A percentile compares a stretch with the other conserved stretches of the same genome.
Conservation (phyloP, 2,797 vertebrate species). For the Smutsia gigantea region DNA sequence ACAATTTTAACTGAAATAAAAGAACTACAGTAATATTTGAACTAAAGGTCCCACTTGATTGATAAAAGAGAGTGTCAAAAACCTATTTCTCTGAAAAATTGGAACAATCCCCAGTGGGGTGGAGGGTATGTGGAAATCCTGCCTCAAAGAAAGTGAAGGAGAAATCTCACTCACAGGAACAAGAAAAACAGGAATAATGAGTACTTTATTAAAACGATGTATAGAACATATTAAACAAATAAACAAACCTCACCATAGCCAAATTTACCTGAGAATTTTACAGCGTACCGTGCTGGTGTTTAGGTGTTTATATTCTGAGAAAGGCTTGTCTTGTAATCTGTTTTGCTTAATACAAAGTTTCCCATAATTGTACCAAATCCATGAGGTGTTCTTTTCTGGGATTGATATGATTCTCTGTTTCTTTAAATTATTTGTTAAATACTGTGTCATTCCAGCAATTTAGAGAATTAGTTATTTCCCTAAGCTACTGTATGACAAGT, state of each 20-base stretch:
- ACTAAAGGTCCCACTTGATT: neutral
- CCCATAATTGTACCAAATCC: neutral
- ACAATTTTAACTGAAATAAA: constrained; percentile 23
- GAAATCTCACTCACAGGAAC: neutral
- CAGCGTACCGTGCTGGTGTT: neutral
- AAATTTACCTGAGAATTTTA: constrained; percentile 12
- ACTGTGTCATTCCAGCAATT: neutral
- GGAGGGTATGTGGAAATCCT: neutral
- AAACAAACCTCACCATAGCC: neutral
- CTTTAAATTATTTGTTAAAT: neutral
- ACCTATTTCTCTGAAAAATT: constrained; percentile 59
- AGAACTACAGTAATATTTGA: constrained; percentile 52
- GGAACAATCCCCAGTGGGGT: neutral
- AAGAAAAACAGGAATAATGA: neutral
- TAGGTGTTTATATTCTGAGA: neutral
- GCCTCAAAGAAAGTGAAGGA: neutral
- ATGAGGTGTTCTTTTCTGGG: neutral
- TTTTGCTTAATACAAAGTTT: neutral
- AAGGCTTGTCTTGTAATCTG: neutral
- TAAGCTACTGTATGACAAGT: neutral
- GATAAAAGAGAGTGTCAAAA: constrained; percentile 42
- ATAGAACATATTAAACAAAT: neutral
- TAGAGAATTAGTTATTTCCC: neutral
- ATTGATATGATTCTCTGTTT: neutral
- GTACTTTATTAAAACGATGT: neutral